Conservation (phyloP, 2,113 vertebrate genomes). For the Mystacornis crossleyi region DNA sequence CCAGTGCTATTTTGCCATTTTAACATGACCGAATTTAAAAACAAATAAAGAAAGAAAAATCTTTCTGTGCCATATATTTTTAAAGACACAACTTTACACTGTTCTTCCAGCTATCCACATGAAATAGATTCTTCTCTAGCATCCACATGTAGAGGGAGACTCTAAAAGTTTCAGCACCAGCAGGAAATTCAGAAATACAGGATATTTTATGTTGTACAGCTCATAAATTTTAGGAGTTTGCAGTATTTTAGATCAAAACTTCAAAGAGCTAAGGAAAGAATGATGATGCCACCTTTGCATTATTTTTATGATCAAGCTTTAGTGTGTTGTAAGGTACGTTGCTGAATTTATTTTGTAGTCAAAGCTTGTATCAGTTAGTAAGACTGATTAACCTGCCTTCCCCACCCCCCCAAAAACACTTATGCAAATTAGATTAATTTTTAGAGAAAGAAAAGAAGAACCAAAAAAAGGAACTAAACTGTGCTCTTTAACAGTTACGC, state of each 20-base stretch:
- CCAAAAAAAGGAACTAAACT: not conserved
- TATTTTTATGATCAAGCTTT: constrained; percentile 51
- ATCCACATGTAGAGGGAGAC: not conserved
- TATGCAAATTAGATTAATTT: not conserved
- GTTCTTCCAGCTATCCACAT: constrained; percentile 17
- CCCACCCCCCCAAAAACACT: accelerated
- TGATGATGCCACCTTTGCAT: constrained; percentile 25
- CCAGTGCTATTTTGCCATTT: not conserved
- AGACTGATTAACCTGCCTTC: not conserved
- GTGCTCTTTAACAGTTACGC: not conserved
- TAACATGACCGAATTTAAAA: not conserved
- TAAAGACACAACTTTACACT: not conserved
- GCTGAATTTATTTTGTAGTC: constrained; percentile 65
- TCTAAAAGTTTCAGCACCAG: constrained; percentile 31
- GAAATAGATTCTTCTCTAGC: not conserved
- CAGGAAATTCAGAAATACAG: constrained; percentile 63
- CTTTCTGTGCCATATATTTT: not conserved
- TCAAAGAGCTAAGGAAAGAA: constrained; percentile 21
- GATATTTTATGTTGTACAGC: constrained; percentile 4
- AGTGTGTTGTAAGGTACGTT: constrained; percentile 34
- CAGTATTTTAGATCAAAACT: constrained; percentile 36
- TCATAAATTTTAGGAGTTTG: not conserved
- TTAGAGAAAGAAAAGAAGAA: not conserved
- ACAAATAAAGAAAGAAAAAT: not conserved
- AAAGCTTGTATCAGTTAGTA: not conserved